Percentiles rank a stretch among this genome's conserved stretches.
Evolutionary conservation across 2,797 vertebrate species (phyloP).

Genomic region (Tragelaphus oryx): DNA sequence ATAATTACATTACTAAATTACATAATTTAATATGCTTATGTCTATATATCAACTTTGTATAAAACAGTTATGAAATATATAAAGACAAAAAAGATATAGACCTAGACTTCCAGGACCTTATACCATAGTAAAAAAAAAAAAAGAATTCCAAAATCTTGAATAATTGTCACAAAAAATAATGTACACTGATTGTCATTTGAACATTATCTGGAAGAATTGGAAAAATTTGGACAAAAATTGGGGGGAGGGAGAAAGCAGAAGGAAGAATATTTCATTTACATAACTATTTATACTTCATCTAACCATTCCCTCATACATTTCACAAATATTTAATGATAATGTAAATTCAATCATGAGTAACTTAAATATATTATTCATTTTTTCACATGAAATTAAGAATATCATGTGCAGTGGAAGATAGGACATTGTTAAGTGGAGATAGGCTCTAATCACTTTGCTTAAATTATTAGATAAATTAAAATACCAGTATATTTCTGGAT

Average conservation of each 20-base stretch:
- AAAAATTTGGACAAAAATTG: conserved; percentile 2
- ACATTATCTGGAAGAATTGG: neutral
- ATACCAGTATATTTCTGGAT: neutral
- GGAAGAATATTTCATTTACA: neutral
- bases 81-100: conserved; percentile 32
- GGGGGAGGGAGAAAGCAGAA: neutral
- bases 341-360: conserved; percentile 16
- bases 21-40: neutral
- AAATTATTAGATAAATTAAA: conserved; percentile 36
- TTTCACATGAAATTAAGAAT: neutral
- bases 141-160: neutral
- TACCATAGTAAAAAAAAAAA: conserved; percentile 32
- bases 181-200: neutral
- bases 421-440: neutral
- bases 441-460: neutral
- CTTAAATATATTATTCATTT: conserved; percentile 16
- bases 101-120: neutral
- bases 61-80: neutral
- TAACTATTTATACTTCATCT: conserved; percentile 14
- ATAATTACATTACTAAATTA: conserved; percentile 6
- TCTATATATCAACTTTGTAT: neutral
- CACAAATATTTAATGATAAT: conserved; percentile 22
- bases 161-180: neutral
- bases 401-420: neutral
- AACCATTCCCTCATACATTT: neutral